These are phyloP conservation scores for Lypha dubia DNA, from an alignment of 2,888 invertebrate genomes.

Conservation along the genomic window DNA sequence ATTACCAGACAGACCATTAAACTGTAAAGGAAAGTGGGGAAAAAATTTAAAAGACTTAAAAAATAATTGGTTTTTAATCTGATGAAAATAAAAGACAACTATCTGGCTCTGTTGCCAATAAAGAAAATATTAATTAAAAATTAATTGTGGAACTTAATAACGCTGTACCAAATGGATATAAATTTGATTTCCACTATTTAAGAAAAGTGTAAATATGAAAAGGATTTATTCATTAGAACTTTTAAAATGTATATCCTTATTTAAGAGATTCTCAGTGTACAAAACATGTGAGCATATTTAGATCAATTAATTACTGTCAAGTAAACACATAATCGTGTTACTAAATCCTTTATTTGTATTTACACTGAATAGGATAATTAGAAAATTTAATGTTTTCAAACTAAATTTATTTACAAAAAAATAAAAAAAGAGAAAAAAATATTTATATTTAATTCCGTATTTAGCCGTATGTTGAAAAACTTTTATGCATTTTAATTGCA, in stretches of 20 bases:
- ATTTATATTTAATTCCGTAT: not conserved
- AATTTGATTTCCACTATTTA: no score
- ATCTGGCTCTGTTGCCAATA: not conserved
- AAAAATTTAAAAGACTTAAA: not conserved
- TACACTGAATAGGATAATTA: not conserved
- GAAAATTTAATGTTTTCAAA: not conserved
- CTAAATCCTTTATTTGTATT: not conserved
- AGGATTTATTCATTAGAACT: no score
- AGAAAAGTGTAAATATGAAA: no score
- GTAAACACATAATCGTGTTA: not conserved
- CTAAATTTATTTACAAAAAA: not conserved
- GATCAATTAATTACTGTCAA: not conserved
- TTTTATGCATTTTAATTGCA: slow-evolving; percentile 54
- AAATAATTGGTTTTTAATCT: not conserved
- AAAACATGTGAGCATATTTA: not conserved
- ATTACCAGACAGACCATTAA: slow-evolving; percentile 3
- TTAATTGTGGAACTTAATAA: not conserved
- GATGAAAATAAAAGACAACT: not conserved
- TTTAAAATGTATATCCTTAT: no score
- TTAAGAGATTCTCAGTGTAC: no score
- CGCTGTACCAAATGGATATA: no score
- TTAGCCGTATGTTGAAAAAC: not conserved
- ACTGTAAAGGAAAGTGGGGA: not conserved
- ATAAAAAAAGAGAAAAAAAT: no score
- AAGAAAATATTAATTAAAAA: not conserved